Evolutionary conservation across 37 sponge, comb jelly and placozoan genomes (phyloP).

Genomic region (Cliona cf. orientalis): DNA sequence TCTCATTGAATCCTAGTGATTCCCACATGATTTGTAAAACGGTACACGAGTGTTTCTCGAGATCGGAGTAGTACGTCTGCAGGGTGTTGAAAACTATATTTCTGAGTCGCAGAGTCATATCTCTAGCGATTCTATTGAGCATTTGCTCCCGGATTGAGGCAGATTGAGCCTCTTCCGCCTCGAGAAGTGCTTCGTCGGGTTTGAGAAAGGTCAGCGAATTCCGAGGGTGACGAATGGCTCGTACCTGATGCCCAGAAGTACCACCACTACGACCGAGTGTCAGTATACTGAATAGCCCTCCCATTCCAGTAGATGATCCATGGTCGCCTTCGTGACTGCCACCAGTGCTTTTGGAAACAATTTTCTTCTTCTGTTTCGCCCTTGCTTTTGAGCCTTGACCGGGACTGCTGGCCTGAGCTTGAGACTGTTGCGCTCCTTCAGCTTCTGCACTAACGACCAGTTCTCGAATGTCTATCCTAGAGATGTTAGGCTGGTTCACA

Average conservation of each 20-base stretch:
- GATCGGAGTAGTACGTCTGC: constrained; percentile 24
- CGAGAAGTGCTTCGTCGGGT: constrained; percentile 22
- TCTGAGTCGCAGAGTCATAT: constrained; percentile 4
- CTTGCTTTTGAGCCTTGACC: not conserved
- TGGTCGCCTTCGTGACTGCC: not conserved
- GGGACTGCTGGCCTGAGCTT: too few species aligned
- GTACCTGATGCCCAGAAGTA: not conserved
- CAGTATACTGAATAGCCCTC: not conserved
- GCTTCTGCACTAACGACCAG: not conserved
- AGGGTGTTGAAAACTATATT: constrained; percentile 4
- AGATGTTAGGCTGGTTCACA: constrained; percentile 19
- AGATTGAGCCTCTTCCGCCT: not conserved
- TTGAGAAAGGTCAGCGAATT: constrained; percentile 37
- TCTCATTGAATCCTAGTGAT: constrained; percentile 44
- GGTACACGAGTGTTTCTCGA: constrained; percentile 47
- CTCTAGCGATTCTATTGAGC: constrained; percentile 3
- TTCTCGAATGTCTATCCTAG: constrained; percentile 17
- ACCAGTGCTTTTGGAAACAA: not conserved
- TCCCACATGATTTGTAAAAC: constrained; percentile 56
- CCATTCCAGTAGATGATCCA: not conserved
- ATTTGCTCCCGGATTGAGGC: constrained; percentile 1
- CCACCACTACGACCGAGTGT: not conserved
- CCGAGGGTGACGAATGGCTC: constrained; percentile 6
- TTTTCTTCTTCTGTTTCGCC: not conserved
- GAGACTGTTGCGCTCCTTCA: not conserved